These are phyloP conservation scores for Eucriotettix oculatus DNA, from an alignment of 2,888 invertebrate genomes.

Conservation along the genomic window DNA sequence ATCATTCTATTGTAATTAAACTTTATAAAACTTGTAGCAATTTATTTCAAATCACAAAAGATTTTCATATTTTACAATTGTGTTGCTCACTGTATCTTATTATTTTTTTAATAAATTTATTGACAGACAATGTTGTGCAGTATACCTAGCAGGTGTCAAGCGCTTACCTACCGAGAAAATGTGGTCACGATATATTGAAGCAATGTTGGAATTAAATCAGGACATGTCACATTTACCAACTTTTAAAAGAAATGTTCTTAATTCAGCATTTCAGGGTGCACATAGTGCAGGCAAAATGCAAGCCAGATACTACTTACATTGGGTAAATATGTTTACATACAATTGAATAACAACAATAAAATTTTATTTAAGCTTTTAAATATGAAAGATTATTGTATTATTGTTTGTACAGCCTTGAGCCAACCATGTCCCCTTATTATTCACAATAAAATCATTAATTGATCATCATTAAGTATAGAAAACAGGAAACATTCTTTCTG, in stretches of 20 bases:
- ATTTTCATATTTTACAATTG: neutral
- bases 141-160: conserved; percentile 32
- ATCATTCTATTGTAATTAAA: no score
- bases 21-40: no score
- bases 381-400: no score
- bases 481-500: no score
- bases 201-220: conserved; percentile 34
- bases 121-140: conserved; percentile 26
- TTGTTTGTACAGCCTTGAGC: no score
- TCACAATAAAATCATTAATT: no score
- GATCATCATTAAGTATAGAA: no score
- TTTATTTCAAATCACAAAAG: neutral
- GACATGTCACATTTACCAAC: conserved; percentile 27
- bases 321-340: conserved; percentile 19
- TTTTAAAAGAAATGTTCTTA: conserved; percentile 32
- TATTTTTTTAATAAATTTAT: no score
- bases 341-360: no score
- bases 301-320: conserved; percentile 32
- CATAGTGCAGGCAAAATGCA: conserved; percentile 29
- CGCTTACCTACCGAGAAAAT: conserved; percentile 32
- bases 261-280: conserved; percentile 31
- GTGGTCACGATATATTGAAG: conserved; percentile 38
- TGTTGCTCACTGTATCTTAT: neutral
- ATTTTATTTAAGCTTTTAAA: no score
- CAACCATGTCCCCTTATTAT: no score